A percentile compares a stretch with the other conserved stretches of the same genome.
Evolutionary conservation across 2,113 vertebrate species (phyloP).

Genomic region (Albula goreensis): DNA sequence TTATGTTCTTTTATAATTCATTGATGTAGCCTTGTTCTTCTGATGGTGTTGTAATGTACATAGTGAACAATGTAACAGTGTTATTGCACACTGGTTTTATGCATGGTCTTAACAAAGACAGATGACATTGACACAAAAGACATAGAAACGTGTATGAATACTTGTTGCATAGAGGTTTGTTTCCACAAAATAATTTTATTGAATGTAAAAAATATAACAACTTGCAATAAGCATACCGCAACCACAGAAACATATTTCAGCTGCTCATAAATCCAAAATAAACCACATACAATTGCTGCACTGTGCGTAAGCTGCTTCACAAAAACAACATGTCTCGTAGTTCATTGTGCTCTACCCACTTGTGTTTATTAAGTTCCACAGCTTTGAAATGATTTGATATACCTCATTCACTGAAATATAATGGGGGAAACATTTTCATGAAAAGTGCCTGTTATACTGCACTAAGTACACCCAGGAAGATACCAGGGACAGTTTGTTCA

Average conservation of each 20-base stretch:
- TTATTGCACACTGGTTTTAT: background rate
- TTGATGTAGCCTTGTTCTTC: background rate
- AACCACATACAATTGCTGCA: background rate
- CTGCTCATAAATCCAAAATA: background rate
- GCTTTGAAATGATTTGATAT: background rate
- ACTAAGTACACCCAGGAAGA: background rate
- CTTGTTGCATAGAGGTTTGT: background rate
- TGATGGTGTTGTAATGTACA: background rate
- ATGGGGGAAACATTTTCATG: background rate
- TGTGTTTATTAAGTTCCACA: background rate
- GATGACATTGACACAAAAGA: background rate
- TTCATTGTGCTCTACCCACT: background rate
- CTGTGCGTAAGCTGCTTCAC: background rate
- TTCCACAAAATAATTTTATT: constrained; percentile 10
- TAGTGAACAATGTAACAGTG: background rate
- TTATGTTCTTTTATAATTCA: background rate
- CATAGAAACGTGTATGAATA: background rate
- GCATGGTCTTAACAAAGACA: background rate
- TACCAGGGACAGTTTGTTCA: background rate
- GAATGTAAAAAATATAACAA: constrained; percentile 3
- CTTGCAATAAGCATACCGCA: background rate
- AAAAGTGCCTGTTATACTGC: background rate
- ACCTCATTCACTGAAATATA: background rate
- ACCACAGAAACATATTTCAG: background rate
- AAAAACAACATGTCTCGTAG: background rate